Evolutionary conservation across 2,113 vertebrate species (phyloP), one percentile per base, ranked within the genome.

Genomic region (Struthio camelus): DNA sequence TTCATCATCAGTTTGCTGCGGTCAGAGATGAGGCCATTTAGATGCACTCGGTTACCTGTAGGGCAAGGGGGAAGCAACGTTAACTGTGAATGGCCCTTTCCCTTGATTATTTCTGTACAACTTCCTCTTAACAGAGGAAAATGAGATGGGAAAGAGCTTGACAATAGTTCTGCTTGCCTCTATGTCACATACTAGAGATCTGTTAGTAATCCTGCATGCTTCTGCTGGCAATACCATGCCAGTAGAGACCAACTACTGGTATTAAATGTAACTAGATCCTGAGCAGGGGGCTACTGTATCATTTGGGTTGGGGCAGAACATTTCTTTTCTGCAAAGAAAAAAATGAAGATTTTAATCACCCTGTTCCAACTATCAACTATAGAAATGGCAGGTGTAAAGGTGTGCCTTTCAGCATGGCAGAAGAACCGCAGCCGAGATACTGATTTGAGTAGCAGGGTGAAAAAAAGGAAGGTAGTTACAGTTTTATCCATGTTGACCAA

Each of bases 1-100:
- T 95, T 97, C 97, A 98, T 97, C 90, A 90, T 98, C 96, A 94
- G 64, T 89, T 94, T 93, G 38, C 67, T 76, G 76, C 93, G 32
- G 62, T 76, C 86, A 78, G 95, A 61, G 44, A 32, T 75, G 58
- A 81, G 85, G 59, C 59, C 88, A 79, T 96, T 91, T 81, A 91
- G 73, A 87, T 93, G 87, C 81, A 94, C 83, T 93, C 95, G 87
- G 79, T 92, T 85, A 64, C 93, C 98, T 98, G 76, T 17, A 92
- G 58, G 64, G 19, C 22, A 67, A 87, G 30, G 15, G 24, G 19
- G 11, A 83, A 53, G 53, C 17, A 86, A 48, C 14, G 25, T 72
- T 71, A 91, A 76, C 64, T 80, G 20, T 46, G 42, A 83, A 87
- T 36, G 85, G 25, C 22, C 11, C 53, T 82, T 76, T 48, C 66